These are phyloP conservation scores for Drosophila repleta DNA, from an alignment of 1,140 invertebrate species.

Conservation along the genomic window DNA sequence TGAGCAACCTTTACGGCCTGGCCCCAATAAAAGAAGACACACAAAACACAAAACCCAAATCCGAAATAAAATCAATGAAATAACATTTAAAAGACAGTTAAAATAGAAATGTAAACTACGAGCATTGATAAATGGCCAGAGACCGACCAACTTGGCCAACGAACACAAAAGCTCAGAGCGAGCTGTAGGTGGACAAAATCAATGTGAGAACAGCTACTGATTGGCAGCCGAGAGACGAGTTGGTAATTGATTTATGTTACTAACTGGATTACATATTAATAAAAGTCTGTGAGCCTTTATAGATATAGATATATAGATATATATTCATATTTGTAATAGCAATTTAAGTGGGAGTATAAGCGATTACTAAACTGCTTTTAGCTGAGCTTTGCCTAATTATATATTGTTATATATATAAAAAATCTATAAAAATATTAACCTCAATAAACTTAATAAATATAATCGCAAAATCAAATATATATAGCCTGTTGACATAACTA, in stretches of 20 bases:
- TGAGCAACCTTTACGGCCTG: conserved; percentile 64
- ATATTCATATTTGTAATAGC: no score
- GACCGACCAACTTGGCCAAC: neutral
- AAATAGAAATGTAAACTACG: conserved; percentile 67
- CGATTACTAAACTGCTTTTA: no score
- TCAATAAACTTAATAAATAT: no score
- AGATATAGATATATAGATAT: no score
- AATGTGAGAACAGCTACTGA: conserved; percentile 19
- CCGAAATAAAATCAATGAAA: conserved; percentile 29
- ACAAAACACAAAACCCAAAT: neutral
- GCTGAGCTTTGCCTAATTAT: no score
- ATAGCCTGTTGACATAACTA: no score
- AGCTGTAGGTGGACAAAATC: conserved; percentile 20
- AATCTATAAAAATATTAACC: no score
- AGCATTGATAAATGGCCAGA: conserved; percentile 56
- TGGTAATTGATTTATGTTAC: neutral
- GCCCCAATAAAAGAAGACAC: conserved; percentile 49
- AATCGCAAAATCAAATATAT: no score
- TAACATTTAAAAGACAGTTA: conserved; percentile 70
- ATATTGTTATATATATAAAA: no score
- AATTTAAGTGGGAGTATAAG: no score
- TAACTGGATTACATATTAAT: neutral
- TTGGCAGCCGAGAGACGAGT: conserved; percentile 9
- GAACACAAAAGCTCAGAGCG: neutral
- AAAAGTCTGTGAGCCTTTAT: no score